Base-by-base conservation (phyloP, 2,797 vertebrate genomes). In the Microctenopoma lineatum region DNA sequence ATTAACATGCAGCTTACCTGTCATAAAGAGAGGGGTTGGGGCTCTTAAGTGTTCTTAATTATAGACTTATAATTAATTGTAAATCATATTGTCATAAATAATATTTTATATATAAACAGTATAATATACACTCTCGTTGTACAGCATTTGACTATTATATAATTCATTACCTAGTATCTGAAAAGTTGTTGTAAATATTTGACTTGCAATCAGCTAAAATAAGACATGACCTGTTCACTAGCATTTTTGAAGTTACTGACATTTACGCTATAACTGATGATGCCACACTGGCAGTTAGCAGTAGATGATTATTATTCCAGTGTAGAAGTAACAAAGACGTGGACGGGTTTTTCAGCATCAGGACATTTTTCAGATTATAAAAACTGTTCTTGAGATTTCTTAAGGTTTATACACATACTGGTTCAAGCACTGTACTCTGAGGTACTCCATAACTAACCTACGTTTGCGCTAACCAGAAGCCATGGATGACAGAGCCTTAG, bases 21-120 rank as follows among this genome's bases (percentile, higher is more conserved):
- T 75, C 55, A 58, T 38, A 44, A 58, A 56, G 18, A 66, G 64
- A 55, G 50, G 4, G 45, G 66, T 36, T 13, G 1, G 44, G 55
- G 60, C 59, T 60, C 41, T 70, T 64, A 68, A 75, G 58, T 71
- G 52, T 75, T 75, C 56, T 77, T 76, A 77, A 80, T 80, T 70
- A 84, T 32, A 32, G 6, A 32, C 5, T 32, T 32, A 5, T 32
- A 32, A 32, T 32, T 32, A 32, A 32, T 32, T 32, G 29, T 32
- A 29, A 4, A 29, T 29, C 3, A 29, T 29, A 29, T 29, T 29
- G 27, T 29, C 4, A 4, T n/a, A 32, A 7, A 32, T 32, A 32
- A 32, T 32, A 32, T 32, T 6, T 32, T 32, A n/a, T 25, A 41
- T 59, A 66, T 51, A n/a, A 21, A 21, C 29, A 32, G 29, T 32